A percentile compares a stretch with the other conserved stretches of the same genome.
Evolutionary conservation across 1,140 invertebrate genomes (phyloP).

Genomic region (Aphaenogaster floridana): DNA sequence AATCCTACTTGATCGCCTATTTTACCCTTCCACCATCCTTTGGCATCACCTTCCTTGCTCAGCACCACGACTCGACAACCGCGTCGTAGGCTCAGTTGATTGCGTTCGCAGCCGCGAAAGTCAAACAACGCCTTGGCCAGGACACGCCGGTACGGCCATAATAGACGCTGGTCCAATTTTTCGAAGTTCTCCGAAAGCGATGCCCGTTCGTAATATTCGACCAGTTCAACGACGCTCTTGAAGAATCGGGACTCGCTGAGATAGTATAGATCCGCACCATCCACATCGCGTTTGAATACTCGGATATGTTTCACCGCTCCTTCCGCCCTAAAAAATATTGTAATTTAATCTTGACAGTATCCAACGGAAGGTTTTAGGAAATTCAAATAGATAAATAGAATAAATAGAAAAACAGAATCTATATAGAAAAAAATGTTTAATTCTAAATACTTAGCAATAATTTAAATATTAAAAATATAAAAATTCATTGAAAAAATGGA

Average conservation of each 20-base stretch:
- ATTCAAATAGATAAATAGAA: constrained; percentile 5
- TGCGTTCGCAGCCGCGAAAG: constrained; percentile 91
- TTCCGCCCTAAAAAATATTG: constrained; percentile 89
- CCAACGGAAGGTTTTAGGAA: neutral
- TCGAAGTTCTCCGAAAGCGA: constrained; percentile 97
- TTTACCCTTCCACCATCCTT: constrained; percentile 94
- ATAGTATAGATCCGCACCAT: constrained; percentile 89
- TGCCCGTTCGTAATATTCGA: constrained; percentile 95
- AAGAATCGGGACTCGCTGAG: constrained; percentile 97
- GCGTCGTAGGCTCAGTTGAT: constrained; percentile 92
- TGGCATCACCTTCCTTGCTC: constrained; percentile 92
- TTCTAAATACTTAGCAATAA: neutral
- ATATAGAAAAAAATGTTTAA: neutral
- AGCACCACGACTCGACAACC: constrained; percentile 93
- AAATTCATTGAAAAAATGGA: neutral
- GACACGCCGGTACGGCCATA: constrained; percentile 92
- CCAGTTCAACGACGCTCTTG: constrained; percentile 94
- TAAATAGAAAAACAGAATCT: neutral
- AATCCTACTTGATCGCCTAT: constrained; percentile 89
- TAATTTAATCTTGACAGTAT: neutral
- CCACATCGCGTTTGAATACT: constrained; percentile 90
- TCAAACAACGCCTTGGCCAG: constrained; percentile 92
- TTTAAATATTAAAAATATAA: neutral
- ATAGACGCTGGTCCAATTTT: constrained; percentile 91
- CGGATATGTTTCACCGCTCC: constrained; percentile 97